These are phyloP conservation scores for Ceyx melanurus DNA, from an alignment of 2,113 vertebrate genomes.

Conservation along the genomic window DNA sequence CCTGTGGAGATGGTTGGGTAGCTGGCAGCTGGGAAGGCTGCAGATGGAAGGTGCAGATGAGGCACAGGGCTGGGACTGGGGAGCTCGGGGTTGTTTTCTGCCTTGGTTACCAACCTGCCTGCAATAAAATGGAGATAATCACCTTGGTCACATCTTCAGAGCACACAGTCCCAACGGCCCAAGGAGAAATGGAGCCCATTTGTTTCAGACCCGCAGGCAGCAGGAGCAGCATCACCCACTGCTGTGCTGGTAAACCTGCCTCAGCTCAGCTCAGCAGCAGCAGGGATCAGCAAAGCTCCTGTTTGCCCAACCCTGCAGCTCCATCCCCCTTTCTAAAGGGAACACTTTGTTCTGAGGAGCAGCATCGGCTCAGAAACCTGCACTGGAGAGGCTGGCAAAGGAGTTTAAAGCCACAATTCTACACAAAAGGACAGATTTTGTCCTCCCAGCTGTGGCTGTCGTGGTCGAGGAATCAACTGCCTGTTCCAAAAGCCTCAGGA, in stretches of 20 bases:
- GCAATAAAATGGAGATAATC: neutral
- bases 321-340: neutral
- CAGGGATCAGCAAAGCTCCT: neutral
- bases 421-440: neutral
- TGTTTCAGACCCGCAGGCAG: neutral
- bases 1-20: neutral
- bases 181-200: neutral
- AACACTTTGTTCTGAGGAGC: neutral
- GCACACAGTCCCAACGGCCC: neutral
- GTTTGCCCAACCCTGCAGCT: neutral
- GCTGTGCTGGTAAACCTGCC: neutral
- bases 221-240: neutral
- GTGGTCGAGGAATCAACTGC: rapidly evolving
- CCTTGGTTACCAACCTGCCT: neutral
- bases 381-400: neutral
- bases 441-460: neutral
- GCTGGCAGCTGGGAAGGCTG: neutral
- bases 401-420: neutral
- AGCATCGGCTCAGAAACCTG: neutral
- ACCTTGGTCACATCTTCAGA: neutral
- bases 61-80: neutral
- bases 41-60: neutral
- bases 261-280: neutral
- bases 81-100: neutral
- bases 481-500: neutral